A percentile compares a stretch with the other conserved stretches of the same genome.
Conservation (phyloP, 2,888 invertebrate genomes). For the Bimastos eiseni region DNA sequence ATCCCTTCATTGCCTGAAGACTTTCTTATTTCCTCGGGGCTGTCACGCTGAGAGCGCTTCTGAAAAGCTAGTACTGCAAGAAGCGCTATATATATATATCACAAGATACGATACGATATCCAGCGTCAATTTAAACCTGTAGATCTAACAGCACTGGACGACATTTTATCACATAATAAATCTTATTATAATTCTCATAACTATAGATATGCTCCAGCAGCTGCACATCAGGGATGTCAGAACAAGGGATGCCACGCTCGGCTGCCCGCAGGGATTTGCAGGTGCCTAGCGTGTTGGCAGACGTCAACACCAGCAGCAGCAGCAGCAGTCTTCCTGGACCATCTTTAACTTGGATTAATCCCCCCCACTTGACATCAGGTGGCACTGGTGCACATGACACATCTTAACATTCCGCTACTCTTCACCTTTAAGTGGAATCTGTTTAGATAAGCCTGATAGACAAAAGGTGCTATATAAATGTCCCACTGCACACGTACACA, state of each 20-base stretch:
- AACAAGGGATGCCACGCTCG: neutral
- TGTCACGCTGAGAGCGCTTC: no score
- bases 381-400: neutral
- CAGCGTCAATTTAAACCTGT: no score
- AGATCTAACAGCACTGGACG: no score
- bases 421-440: neutral
- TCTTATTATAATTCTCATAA: no score
- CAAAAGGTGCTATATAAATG: neutral
- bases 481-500: neutral
- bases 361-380: neutral
- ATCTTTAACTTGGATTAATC: neutral
- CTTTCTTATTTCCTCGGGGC: no score
- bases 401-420: neutral
- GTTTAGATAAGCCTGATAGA: neutral
- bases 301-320: neutral
- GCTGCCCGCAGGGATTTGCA: constrained; percentile 1
- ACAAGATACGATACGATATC: no score
- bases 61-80: no score
- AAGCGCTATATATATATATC: no score
- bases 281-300: neutral
- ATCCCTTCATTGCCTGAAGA: no score
- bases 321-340: neutral
- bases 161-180: no score
- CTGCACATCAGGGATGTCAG: no score
- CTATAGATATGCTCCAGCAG: no score